phyloP scores from a whole-genome alignment of 2,113 vertebrate species.

The Natator depressus region DNA sequence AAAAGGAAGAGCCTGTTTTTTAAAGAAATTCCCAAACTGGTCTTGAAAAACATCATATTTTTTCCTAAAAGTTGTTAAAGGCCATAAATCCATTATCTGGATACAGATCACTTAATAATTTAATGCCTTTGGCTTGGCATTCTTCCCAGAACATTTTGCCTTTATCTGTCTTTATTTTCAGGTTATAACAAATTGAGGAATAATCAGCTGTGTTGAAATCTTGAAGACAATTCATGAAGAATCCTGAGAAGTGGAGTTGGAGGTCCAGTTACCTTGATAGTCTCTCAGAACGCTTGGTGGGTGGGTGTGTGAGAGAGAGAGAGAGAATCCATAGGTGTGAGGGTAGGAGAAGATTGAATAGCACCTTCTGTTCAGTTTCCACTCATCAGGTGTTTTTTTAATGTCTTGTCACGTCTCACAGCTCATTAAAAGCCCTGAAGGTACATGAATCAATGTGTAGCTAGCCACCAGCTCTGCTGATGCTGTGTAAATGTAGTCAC shows the following conservation, averaged over 20 bases:
- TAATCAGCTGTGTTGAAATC: not conserved
- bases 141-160: constrained; percentile 76
- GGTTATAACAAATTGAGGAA: constrained; percentile 72
- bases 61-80: constrained; percentile 75
- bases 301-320: too few species aligned
- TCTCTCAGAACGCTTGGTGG: fast-evolving
- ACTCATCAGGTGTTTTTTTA: not conserved
- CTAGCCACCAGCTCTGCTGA: not conserved
- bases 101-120: constrained; percentile 77
- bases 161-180: constrained; percentile 81
- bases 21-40: constrained; percentile 61
- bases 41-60: constrained; percentile 60
- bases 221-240: fast-evolving
- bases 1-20: constrained; percentile 55
- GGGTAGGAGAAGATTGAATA: not conserved
- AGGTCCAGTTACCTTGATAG: fast-evolving
- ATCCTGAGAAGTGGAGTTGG: fast-evolving
- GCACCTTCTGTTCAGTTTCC: not conserved
- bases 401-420: not conserved
- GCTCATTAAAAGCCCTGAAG: not conserved
- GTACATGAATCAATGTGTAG: not conserved
- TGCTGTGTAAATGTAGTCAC: not conserved
- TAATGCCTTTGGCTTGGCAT: constrained; percentile 76
- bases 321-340: too few species aligned
- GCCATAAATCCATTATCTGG: constrained; percentile 76